A percentile compares a stretch with the other conserved stretches of the same genome.
These are phyloP conservation scores for Propithecus perrieri DNA, from an alignment of 2,797 vertebrate species.

Conservation along the genomic window DNA sequence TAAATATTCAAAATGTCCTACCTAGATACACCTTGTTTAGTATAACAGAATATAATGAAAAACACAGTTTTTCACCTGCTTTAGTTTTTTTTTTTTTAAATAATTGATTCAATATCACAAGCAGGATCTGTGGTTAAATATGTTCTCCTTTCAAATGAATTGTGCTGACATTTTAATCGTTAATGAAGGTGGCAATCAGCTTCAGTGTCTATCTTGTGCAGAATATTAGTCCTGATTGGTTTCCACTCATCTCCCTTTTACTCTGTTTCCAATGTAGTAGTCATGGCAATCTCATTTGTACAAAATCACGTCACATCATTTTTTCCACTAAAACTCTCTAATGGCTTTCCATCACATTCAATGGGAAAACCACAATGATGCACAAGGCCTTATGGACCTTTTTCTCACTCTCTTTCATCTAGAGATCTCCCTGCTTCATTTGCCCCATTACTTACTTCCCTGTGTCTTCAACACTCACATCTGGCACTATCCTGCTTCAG, in stretches of 20 bases:
- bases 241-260: neutral
- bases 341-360: neutral
- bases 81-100: neutral
- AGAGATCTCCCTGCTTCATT: neutral
- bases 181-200: neutral
- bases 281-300: neutral
- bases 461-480: neutral
- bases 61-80: neutral
- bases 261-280: neutral
- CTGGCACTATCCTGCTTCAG: neutral
- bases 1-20: neutral
- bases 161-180: conserved; percentile 27
- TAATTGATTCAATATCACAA: neutral
- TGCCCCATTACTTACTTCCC: neutral
- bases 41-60: neutral
- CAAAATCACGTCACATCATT: neutral
- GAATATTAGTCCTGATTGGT: neutral
- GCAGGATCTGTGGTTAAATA: neutral
- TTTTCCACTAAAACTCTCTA: neutral
- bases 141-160: neutral
- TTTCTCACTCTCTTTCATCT: neutral
- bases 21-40: neutral
- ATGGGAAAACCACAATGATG: neutral
- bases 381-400: neutral
- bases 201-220: neutral